Evolutionary conservation across 1,140 invertebrate species (phyloP).

Genomic region (Diorhabda elongata): DNA sequence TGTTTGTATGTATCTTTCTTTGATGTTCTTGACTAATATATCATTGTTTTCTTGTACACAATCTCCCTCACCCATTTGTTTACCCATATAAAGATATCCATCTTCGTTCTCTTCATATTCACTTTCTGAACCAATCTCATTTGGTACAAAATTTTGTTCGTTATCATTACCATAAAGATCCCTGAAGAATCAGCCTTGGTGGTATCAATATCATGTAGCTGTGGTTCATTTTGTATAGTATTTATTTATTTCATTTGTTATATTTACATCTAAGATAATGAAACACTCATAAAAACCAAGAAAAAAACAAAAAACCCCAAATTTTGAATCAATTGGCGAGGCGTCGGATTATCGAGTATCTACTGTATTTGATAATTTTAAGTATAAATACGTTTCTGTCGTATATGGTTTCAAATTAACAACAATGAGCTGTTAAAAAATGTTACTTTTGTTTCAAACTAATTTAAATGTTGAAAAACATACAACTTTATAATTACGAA

Average conservation of each 20-base stretch:
- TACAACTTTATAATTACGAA: too few species aligned
- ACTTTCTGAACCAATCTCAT: constrained; percentile 6
- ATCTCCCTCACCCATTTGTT: not conserved
- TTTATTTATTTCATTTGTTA: not conserved
- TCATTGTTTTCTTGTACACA: constrained; percentile 10
- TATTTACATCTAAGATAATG: too few species aligned
- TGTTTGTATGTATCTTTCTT: constrained; percentile 1
- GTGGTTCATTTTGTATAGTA: not conserved
- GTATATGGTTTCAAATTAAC: too few species aligned
- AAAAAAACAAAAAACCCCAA: too few species aligned
- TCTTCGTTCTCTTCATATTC: constrained; percentile 5
- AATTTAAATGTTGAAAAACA: too few species aligned
- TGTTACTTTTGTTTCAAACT: too few species aligned
- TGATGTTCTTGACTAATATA: constrained; percentile 4
- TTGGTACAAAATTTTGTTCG: constrained; percentile 2
- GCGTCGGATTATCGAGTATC: too few species aligned
- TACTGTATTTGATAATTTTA: too few species aligned
- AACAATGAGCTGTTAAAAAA: too few species aligned
- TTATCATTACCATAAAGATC: not conserved
- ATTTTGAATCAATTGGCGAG: too few species aligned
- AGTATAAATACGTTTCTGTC: too few species aligned
- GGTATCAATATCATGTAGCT: constrained; percentile 6
- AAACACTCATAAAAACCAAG: too few species aligned
- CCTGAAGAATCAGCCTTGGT: not conserved
- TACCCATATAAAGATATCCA: constrained; percentile 1